Percentiles rank a stretch among this genome's conserved stretches.
Conservation (phyloP, 2,888 invertebrate species). For the Patella caerulea region DNA sequence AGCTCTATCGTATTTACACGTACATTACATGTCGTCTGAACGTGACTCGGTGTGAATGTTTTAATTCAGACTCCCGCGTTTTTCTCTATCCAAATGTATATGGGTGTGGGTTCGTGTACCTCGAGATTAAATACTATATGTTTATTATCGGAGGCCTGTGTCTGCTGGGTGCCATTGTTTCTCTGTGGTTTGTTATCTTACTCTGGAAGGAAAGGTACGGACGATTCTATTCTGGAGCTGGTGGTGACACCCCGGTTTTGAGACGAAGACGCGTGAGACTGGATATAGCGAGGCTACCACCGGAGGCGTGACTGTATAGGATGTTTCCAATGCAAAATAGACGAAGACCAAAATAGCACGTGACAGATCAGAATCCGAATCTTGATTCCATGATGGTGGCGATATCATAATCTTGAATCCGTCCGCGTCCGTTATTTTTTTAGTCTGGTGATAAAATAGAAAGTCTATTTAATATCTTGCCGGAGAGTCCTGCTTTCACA, state of each 20-base stretch:
- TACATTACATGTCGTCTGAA: constrained; percentile 33
- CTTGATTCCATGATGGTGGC: no score
- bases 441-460: no score
- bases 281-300: neutral
- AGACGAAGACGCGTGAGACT: neutral
- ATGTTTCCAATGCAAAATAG: no score
- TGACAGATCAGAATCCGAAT: no score
- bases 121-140: constrained; percentile 39
- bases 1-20: constrained; percentile 40
- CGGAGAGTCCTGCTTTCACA: no score
- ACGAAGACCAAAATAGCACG: no score
- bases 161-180: constrained; percentile 35
- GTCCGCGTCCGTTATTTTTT: no score
- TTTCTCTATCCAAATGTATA: constrained; percentile 27
- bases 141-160: constrained; percentile 38
- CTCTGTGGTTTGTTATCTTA: constrained; percentile 41
- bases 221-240: constrained; percentile 34
- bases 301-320: neutral
- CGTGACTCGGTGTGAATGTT: constrained; percentile 38
- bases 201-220: constrained; percentile 47
- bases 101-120: constrained; percentile 36
- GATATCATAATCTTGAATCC: no score
- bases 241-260: neutral
- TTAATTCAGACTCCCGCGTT: constrained; percentile 24
- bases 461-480: no score